These are phyloP conservation scores for Solenodon paradoxus DNA, from an alignment of 2,113 vertebrate genomes.

Conservation along the genomic window DNA sequence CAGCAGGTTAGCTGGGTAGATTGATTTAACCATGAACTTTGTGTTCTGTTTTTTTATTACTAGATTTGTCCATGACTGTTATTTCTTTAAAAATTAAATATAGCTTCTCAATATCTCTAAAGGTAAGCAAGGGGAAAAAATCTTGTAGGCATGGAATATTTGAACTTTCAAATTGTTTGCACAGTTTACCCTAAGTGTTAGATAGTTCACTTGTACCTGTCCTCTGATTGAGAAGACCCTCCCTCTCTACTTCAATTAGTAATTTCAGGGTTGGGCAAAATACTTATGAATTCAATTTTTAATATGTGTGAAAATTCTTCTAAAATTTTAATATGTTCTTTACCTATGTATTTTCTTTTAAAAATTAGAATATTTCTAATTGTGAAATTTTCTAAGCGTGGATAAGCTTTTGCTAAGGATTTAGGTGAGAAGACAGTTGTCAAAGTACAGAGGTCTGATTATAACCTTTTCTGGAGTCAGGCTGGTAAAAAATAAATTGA, in stretches of 20 bases:
- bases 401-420: background rate
- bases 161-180: background rate
- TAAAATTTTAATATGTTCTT: background rate
- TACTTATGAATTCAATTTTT: background rate
- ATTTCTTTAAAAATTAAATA: conserved; percentile 28
- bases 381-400: background rate
- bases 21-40: background rate
- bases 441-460: conserved; percentile 6
- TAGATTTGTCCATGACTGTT: background rate
- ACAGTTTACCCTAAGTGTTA: background rate
- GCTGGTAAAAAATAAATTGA: background rate
- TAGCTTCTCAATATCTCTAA: background rate
- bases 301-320: background rate
- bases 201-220: background rate
- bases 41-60: background rate
- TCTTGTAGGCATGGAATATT: background rate
- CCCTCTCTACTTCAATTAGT: background rate
- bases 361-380: background rate
- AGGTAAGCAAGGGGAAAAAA: background rate
- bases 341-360: background rate
- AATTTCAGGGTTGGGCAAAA: background rate
- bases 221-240: background rate
- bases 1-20: background rate
- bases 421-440: conserved; percentile 5
- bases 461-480: background rate